phyloP scores from a whole-genome alignment of 1,140 invertebrate species.

The Habropoda laboriosa region DNA sequence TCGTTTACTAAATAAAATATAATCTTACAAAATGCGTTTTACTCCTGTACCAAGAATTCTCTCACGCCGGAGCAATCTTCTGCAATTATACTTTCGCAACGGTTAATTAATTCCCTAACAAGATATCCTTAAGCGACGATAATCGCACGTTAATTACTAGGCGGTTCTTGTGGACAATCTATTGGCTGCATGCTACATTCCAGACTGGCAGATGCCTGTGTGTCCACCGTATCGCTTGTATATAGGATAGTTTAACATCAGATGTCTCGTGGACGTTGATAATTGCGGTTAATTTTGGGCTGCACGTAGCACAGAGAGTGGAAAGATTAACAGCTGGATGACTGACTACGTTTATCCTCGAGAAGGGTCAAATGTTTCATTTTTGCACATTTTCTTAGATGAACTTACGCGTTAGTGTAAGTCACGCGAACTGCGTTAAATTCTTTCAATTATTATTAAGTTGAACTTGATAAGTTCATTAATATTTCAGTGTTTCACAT shows the following conservation, averaged over 20 bases:
- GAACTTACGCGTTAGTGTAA: too few species aligned
- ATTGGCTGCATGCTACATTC: slow-evolving; percentile 59
- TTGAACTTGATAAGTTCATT: too few species aligned
- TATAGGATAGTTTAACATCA: slow-evolving; percentile 16
- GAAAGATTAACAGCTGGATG: not conserved
- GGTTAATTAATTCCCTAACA: slow-evolving; percentile 47
- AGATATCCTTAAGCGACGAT: slow-evolving; percentile 49
- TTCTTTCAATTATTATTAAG: too few species aligned
- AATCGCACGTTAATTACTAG: slow-evolving; percentile 62
- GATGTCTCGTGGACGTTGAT: slow-evolving; percentile 29
- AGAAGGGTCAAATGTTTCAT: not conserved
- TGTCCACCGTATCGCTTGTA: not conserved
- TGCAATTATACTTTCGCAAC: slow-evolving; percentile 5
- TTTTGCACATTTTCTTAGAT: too few species aligned
- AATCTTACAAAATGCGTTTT: too few species aligned
- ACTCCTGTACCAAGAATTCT: too few species aligned
- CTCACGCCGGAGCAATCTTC: too few species aligned
- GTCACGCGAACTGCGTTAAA: too few species aligned
- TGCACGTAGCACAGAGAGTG: not conserved
- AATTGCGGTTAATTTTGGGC: slow-evolving; percentile 46
- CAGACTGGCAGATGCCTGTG: slow-evolving; percentile 44
- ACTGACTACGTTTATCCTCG: too few species aligned
- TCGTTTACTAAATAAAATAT: too few species aligned
- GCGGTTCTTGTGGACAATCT: slow-evolving; percentile 62
- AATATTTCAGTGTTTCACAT: too few species aligned